A percentile compares a stretch with the other conserved stretches of the same genome.
Evolutionary conservation across 2,888 invertebrate species (phyloP).

Genomic region (Oscheius sp.): DNA sequence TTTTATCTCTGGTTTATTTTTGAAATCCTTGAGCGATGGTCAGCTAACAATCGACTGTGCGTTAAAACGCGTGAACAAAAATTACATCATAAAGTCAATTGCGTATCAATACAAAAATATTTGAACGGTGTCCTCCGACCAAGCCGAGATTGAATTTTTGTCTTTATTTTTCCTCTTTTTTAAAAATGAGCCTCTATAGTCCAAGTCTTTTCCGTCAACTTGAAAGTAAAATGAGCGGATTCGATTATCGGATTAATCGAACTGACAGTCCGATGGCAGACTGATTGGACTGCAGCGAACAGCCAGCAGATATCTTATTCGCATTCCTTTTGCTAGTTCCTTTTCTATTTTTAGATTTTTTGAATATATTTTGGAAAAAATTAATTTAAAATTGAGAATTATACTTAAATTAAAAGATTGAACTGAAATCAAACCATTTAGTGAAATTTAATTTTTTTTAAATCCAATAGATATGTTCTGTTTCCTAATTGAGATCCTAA

Average conservation of each 20-base stretch:
- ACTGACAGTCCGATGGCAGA: slow-evolving; percentile 26
- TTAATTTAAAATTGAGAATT: too few species aligned
- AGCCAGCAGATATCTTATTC: slow-evolving; percentile 11
- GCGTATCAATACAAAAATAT: not conserved
- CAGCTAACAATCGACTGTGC: not conserved
- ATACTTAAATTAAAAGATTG: too few species aligned
- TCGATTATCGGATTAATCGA: slow-evolving; percentile 26
- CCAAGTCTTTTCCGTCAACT: not conserved
- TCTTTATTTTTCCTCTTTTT: too few species aligned
- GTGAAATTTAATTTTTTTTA: too few species aligned
- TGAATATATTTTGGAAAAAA: too few species aligned
- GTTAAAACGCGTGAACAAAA: not conserved
- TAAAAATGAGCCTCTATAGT: too few species aligned
- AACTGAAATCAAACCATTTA: too few species aligned
- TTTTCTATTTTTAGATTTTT: too few species aligned
- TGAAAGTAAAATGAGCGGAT: slow-evolving; percentile 1
- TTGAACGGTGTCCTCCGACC: too few species aligned
- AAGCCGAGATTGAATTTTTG: too few species aligned
- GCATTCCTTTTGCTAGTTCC: not conserved
- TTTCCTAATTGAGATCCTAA: too few species aligned
- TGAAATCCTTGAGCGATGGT: not conserved
- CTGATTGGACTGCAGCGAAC: slow-evolving; percentile 21
- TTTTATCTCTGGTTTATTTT: not conserved
- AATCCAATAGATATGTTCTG: too few species aligned
- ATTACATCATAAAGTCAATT: not conserved